Evolutionary conservation across 2,888 invertebrate genomes (phyloP), one percentile per base, ranked within the genome.

Genomic region (Geotrupes spiniger): DNA sequence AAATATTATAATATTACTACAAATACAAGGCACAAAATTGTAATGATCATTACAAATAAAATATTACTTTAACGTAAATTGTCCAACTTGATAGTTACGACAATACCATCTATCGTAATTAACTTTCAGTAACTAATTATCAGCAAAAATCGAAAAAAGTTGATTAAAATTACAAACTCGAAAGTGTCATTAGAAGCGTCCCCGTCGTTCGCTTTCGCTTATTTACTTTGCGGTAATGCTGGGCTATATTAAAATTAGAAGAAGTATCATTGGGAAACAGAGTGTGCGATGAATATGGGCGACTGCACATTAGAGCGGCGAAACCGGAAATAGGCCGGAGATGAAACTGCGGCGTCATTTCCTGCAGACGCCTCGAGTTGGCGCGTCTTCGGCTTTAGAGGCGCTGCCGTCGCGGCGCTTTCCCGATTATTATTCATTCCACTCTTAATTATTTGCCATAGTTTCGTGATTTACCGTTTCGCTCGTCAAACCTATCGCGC

Each of bases 341-440:
- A 74, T 74, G 73, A 73, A 73, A 73, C 72, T 71, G 73, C 73
- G 72, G 69, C 72, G 72, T 74, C 74, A 74, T 74, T 73, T 74
- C 74, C 74, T 65, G 60, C 61, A 63, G 67, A 68, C 68, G 69
- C 66, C 65, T 63, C 60, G 53, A 51, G 55, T 54, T 53, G 45
- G 31, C 54, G 52, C 56, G 54, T 51, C 58, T 53, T 56, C 48
- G 36, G 21, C 49, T 51, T 46, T 51, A 27, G 47, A 44, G 45
- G 51, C 51, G 52, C 52, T 54, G 36, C 47, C 6, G 25, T 31
- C 40, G 36, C 36, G 33, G 8, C 33, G 33, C 46, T 40, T 31
- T 26, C 38, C 38, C 29, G 33, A 33, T 29, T 27, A 29, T 38
- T 29, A 45, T 42, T 14, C 33, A 16, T 38, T 38, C 41, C 46